Base-by-base conservation (phyloP, 2,888 invertebrate genomes). In the Cremastinae sp. region DNA sequence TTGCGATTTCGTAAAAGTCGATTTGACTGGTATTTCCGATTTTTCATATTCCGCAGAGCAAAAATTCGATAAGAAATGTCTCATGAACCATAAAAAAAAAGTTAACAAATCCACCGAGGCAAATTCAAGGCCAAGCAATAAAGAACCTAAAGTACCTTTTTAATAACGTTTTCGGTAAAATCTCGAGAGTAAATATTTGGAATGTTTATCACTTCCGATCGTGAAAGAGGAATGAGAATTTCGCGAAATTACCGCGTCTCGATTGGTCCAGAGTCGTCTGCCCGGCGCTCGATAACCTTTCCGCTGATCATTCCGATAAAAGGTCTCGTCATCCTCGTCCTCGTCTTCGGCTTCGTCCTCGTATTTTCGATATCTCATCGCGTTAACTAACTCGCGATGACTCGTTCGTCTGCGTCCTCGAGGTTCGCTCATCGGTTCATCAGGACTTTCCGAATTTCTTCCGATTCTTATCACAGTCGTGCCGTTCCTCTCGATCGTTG, bases 201-300 rank as follows among this genome's bases (percentile, higher is more conserved):
- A n/a, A n/a, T n/a, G n/a, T n/a, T n/a, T n/a, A n/a, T n/a, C n/a
- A n/a, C n/a, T n/a, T n/a, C n/a, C n/a, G n/a, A n/a, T n/a, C n/a
- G n/a, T n/a, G n/a, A n/a, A n/a, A n/a, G n/a, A n/a, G n/a, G n/a
- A n/a, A n/a, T n/a, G n/a, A n/a, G n/a, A n/a, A n/a, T n/a, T n/a
- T n/a, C n/a, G n/a, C n/a, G n/a, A n/a, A n/a, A n/a, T 74, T 88
- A 88, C 88, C 88, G 84, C 87, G 78, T 88, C 87, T 70, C 86
- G 84, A 61, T 86, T 86, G 71, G 83, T 85, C 88, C 87, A 88
- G 43, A 84, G 61, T 79, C 84, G 55, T 69, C 68, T 39, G n/a
- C n/a, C n/a, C 62, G 80, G 69, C 2, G 76, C 62, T 16, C 74
- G 76, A 68, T 59, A 72, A 55, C 79, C 80, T 20, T 68, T 78